phyloP scores from a whole-genome alignment of 2,113 vertebrate species.

The Menidia beryllina region DNA sequence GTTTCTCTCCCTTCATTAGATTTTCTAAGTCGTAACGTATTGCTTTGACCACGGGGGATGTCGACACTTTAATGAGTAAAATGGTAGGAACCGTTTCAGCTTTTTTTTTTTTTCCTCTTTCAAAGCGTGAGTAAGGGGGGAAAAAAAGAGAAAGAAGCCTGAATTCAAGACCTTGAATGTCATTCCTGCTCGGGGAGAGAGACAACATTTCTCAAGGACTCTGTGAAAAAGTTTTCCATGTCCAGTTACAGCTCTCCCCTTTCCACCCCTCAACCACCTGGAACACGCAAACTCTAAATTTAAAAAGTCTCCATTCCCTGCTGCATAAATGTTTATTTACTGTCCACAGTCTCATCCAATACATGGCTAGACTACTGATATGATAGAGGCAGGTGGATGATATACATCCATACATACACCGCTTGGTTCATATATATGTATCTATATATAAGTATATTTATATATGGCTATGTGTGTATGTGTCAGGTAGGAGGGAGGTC shows the following conservation, averaged over 20 bases:
- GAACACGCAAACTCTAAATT: constrained; percentile 42
- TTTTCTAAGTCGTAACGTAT: constrained; percentile 25
- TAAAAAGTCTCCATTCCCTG: constrained; percentile 31
- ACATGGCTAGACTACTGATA: constrained; percentile 14
- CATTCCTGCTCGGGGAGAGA: constrained; percentile 37
- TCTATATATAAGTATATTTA: constrained; percentile 1
- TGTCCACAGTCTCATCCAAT: constrained; percentile 17
- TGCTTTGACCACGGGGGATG: constrained; percentile 21
- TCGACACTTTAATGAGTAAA: constrained; percentile 49
- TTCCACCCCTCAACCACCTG: constrained; percentile 46
- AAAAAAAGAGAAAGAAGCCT: constrained; percentile 27
- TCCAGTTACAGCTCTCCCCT: constrained; percentile 30
- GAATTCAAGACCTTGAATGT: constrained; percentile 73
- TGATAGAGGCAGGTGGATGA: constrained; percentile 33
- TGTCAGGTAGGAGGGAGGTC: not conserved
- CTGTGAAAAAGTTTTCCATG: constrained; percentile 56
- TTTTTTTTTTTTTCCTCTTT: constrained; percentile 53
- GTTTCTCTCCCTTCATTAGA: not conserved
- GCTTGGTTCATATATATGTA: not conserved
- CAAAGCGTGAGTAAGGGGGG: constrained; percentile 7
- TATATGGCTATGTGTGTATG: constrained; percentile 21
- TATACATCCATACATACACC: too few species aligned
- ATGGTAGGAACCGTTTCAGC: constrained; percentile 57
- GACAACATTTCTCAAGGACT: constrained; percentile 72
- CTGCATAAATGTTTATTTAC: constrained; percentile 45